A percentile compares a stretch with the other conserved stretches of the same genome.
These are phyloP conservation scores for Tachina lurida DNA, from an alignment of 2,888 invertebrate genomes.

Conservation along the genomic window DNA sequence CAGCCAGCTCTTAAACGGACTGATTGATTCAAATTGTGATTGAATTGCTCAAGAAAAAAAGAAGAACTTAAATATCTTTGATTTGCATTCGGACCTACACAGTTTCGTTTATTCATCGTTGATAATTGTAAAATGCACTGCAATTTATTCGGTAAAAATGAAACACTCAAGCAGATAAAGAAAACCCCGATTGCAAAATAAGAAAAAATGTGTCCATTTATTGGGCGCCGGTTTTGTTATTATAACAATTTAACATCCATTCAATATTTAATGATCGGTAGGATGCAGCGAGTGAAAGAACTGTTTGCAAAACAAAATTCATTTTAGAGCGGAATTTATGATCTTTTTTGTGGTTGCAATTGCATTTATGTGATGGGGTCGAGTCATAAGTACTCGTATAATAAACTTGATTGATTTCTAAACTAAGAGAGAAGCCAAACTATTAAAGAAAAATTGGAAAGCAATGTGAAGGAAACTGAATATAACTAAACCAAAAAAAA, in stretches of 20 bases:
- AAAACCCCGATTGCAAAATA: slow-evolving; percentile 43
- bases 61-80: slow-evolving; percentile 22
- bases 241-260: slow-evolving; percentile 74
- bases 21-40: slow-evolving; percentile 67
- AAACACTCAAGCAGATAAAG: slow-evolving; percentile 38
- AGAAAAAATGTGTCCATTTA: slow-evolving; percentile 21
- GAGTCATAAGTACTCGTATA: slow-evolving; percentile 22
- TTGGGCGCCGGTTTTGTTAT: slow-evolving; percentile 73
- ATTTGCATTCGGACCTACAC: slow-evolving; percentile 34
- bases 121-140: slow-evolving; percentile 70
- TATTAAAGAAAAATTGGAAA: neutral
- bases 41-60: slow-evolving; percentile 38
- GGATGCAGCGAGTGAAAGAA: slow-evolving; percentile 34
- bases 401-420: slow-evolving; percentile 66
- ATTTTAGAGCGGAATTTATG: slow-evolving; percentile 57
- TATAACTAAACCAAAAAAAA: neutral
- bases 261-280: slow-evolving; percentile 63
- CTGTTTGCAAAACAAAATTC: slow-evolving; percentile 51
- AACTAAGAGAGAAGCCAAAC: slow-evolving; percentile 20
- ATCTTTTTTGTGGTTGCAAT: slow-evolving; percentile 64
- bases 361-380: slow-evolving; percentile 13
- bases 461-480: neutral
- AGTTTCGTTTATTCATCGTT: slow-evolving; percentile 62
- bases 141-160: slow-evolving; percentile 70
- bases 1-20: slow-evolving; percentile 38